Evolutionary conservation across 64 coral and sea anemone genomes (phyloP).

Genomic region (Porites lutea): DNA sequence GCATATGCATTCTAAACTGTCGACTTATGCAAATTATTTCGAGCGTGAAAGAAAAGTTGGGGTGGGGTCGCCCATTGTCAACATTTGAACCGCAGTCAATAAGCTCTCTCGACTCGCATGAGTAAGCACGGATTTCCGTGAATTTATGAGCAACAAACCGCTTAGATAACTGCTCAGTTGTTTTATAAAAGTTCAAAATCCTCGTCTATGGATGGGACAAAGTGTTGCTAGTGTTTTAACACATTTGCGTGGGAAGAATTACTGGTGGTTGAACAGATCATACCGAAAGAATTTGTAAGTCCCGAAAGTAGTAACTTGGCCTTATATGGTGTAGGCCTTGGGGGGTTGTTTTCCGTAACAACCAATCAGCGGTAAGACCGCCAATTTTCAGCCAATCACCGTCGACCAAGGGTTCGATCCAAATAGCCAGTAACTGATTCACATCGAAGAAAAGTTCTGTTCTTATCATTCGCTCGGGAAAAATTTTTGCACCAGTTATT

Average conservation of each 20-base stretch:
- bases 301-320: slow-evolving; percentile 99
- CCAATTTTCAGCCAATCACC: slow-evolving; percentile 80
- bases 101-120: slow-evolving; percentile 20
- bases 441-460: slow-evolving; percentile 74
- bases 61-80: slow-evolving; percentile 45
- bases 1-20: slow-evolving; percentile 26
- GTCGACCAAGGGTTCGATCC: slow-evolving; percentile 68
- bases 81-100: slow-evolving; percentile 18
- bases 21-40: slow-evolving; percentile 44
- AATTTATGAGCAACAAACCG: not conserved
- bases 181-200: not conserved
- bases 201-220: not conserved
- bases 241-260: slow-evolving; percentile 51
- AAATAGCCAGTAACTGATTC: slow-evolving; percentile 99
- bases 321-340: slow-evolving; percentile 88
- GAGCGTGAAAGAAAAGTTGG: slow-evolving; percentile 35
- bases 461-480: slow-evolving; percentile 70
- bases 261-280: slow-evolving; percentile 86
- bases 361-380: slow-evolving; percentile 83
- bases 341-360: slow-evolving; percentile 93
- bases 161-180: not conserved
- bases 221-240: not conserved
- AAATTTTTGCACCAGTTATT: slow-evolving; percentile 65
- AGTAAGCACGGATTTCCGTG: slow-evolving; percentile 42
- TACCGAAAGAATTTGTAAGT: slow-evolving; percentile 98